These are phyloP conservation scores for Stenodema calcarata DNA, from an alignment of 2,888 invertebrate genomes.

Conservation along the genomic window DNA sequence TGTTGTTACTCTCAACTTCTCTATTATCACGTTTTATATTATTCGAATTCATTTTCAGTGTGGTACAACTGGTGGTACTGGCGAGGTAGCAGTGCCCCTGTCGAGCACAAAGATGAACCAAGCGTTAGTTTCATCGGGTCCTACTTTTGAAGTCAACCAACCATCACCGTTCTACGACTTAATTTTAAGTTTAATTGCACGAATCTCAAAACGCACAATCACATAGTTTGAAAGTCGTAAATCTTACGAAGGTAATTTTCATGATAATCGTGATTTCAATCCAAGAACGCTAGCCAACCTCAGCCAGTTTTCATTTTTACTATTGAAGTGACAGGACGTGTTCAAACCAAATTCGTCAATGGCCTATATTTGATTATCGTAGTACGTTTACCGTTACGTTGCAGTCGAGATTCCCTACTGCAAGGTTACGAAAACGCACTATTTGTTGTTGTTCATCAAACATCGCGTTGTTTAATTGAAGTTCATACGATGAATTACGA, in stretches of 20 bases:
- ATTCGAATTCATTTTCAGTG: constrained; percentile 66
- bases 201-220: background rate
- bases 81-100: constrained; percentile 72
- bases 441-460: no score
- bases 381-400: no score
- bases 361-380: no score
- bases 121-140: constrained; percentile 74
- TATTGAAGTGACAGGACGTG: no score
- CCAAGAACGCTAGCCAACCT: background rate
- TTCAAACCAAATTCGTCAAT: no score
- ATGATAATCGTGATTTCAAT: background rate
- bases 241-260: background rate
- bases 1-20: no score
- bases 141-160: constrained; percentile 67
- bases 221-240: background rate
- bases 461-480: no score
- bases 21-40: no score
- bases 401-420: no score
- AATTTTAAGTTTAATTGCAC: background rate
- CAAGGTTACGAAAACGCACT: no score
- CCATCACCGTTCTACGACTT: background rate
- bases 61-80: constrained; percentile 88
- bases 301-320: no score
- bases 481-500: no score
- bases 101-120: constrained; percentile 65